phyloP scores from a whole-genome alignment of 2,888 invertebrate genomes.

The Lepidochitona cinerea region DNA sequence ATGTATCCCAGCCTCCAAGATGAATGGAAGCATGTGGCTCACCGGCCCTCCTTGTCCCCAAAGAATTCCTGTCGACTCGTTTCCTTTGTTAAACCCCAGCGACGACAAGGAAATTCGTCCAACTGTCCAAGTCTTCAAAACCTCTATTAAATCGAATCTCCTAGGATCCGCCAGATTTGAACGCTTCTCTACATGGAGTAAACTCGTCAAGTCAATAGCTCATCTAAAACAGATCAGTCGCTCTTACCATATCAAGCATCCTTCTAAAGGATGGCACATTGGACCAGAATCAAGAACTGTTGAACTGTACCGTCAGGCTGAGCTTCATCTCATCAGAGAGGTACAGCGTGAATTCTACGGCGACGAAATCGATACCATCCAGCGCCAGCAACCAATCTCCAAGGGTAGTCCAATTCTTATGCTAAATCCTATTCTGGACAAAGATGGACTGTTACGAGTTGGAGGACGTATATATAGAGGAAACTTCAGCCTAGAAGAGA shows the following conservation, averaged over 20 bases:
- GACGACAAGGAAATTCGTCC: neutral
- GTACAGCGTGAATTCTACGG: slow-evolving; percentile 4
- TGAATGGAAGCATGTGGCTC: neutral
- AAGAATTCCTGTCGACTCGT: neutral
- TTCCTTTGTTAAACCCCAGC: neutral
- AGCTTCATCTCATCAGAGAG: neutral
- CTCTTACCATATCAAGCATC: neutral
- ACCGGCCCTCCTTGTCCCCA: neutral
- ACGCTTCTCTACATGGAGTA: neutral
- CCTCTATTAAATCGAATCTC: neutral
- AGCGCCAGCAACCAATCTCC: neutral
- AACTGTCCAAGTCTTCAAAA: neutral
- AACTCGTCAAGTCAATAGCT: slow-evolving; percentile 2
- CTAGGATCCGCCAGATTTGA: neutral
- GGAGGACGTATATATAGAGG: slow-evolving; percentile 4
- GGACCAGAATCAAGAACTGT: neutral
- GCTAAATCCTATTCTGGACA: slow-evolving; percentile 9
- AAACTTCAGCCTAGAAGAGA: neutral
- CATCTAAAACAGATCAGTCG: neutral
- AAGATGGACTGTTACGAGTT: neutral
- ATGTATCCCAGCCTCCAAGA: neutral
- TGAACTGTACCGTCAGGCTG: neutral
- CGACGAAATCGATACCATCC: neutral
- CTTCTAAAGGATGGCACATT: neutral
- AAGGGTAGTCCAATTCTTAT: neutral